Percentiles rank a stretch among this genome's conserved stretches.
Conservation (phyloP, 2,888 invertebrate species). For the Himalopsyche kuldschensis region DNA sequence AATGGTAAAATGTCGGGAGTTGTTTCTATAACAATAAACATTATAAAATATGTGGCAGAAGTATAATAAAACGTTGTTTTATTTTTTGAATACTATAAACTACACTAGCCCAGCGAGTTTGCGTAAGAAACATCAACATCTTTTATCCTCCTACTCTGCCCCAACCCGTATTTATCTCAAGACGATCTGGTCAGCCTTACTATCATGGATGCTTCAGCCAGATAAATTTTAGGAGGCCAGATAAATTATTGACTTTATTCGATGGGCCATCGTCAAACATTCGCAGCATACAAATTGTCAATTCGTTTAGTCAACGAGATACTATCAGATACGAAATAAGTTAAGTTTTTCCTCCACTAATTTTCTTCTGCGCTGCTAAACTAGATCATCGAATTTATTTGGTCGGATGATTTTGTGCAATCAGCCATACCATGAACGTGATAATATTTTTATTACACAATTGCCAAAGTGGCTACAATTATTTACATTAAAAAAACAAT, state of each 20-base stretch:
- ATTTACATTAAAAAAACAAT: not conserved
- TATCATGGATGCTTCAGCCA: not conserved
- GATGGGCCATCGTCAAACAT: not conserved
- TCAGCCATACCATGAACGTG: not conserved
- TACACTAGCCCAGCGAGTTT: too few relatives aligned
- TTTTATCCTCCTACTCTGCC: too few relatives aligned
- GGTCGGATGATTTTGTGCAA: not conserved
- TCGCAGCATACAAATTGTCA: not conserved
- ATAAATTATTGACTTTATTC: not conserved
- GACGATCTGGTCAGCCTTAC: too few relatives aligned
- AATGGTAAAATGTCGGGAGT: too few relatives aligned
- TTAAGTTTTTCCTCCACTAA: not conserved
- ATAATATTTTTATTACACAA: not conserved
- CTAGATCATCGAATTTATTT: not conserved
- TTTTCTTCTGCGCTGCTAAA: not conserved
- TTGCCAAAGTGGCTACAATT: not conserved
- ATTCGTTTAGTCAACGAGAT: not conserved
- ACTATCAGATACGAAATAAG: not conserved
- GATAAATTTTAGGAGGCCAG: not conserved
- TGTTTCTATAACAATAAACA: too few relatives aligned
- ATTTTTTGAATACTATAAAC: too few relatives aligned
- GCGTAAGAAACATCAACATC: too few relatives aligned
- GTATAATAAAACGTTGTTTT: too few relatives aligned
- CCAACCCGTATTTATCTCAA: too few relatives aligned
- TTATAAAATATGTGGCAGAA: too few relatives aligned